Evolutionary conservation across 2,888 invertebrate species (phyloP).

Genomic region (Agonopterix subpropinquella): DNA sequence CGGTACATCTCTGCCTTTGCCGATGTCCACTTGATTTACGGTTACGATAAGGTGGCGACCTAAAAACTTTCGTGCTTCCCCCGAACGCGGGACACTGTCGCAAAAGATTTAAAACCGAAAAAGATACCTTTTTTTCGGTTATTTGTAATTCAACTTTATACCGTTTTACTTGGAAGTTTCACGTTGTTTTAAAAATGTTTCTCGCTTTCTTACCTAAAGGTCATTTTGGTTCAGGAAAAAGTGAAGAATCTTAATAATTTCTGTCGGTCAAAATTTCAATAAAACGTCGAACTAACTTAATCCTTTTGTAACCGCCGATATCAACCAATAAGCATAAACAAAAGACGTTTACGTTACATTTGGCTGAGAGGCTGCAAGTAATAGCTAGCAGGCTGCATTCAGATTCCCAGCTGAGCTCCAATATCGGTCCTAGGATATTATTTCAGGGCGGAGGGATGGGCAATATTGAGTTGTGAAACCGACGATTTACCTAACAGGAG

Average conservation of each 20-base stretch:
- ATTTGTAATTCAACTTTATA: background rate
- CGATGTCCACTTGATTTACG: constrained; percentile 67
- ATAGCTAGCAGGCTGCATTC: constrained; percentile 49
- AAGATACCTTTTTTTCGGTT: constrained; percentile 15
- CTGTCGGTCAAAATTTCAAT: no score
- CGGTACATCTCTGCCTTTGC: constrained; percentile 47
- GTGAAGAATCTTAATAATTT: no score
- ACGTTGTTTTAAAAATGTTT: background rate
- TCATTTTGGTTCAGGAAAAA: no score
- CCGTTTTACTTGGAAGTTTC: constrained; percentile 1
- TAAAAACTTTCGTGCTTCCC: constrained; percentile 55
- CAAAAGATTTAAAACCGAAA: constrained; percentile 59
- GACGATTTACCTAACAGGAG: constrained; percentile 69
- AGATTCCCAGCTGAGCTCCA: constrained; percentile 53
- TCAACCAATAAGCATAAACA: constrained; percentile 49
- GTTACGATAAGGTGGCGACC: constrained; percentile 62
- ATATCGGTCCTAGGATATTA: constrained; percentile 66
- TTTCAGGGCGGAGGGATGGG: constrained; percentile 54
- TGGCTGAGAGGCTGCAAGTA: constrained; percentile 43
- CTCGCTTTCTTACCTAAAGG: no score
- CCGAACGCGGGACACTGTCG: constrained; percentile 38
- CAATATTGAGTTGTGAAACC: constrained; percentile 71
- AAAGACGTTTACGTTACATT: constrained; percentile 60
- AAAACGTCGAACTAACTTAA: no score
- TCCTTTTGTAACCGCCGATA: constrained; percentile 16